Conservation (phyloP, 1,140 invertebrate genomes). For the Macrosteles quadrilineatus region DNA sequence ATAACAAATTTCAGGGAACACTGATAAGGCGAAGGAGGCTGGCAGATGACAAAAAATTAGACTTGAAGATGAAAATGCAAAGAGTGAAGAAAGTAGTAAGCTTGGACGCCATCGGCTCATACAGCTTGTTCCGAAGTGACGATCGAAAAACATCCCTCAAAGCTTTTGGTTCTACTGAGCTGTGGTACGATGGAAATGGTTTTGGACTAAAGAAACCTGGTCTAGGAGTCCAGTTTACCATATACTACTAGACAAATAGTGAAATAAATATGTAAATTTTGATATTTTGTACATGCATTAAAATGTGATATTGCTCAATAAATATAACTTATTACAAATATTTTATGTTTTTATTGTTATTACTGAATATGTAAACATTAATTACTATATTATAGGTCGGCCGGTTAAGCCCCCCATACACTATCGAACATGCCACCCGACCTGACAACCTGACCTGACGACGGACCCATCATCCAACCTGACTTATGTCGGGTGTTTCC, state of each 20-base stretch:
- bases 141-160: conserved; percentile 13
- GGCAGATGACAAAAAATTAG: conserved; percentile 20
- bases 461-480: no score
- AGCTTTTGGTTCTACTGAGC: conserved; percentile 3
- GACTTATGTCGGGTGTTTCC: no score
- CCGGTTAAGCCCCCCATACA: no score
- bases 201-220: conserved; percentile 16
- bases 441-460: no score
- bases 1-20: not conserved
- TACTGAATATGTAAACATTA: not conserved
- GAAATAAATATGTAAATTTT: not conserved
- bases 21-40: conserved; percentile 4
- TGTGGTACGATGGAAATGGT: conserved; percentile 17
- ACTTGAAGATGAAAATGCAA: conserved; percentile 22
- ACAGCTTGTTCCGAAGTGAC: conserved; percentile 8
- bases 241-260: conserved; percentile 10
- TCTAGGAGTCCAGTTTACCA: conserved; percentile 19
- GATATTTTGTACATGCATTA: not conserved
- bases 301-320: not conserved
- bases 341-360: no score
- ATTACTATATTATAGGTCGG: not conserved
- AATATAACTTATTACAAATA: not conserved
- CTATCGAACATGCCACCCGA: no score
- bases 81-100: conserved; percentile 2
- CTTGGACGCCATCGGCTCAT: conserved; percentile 16